Evolutionary conservation across 2,113 vertebrate genomes (phyloP).

Genomic region (Paradoxurus hermaphroditus): DNA sequence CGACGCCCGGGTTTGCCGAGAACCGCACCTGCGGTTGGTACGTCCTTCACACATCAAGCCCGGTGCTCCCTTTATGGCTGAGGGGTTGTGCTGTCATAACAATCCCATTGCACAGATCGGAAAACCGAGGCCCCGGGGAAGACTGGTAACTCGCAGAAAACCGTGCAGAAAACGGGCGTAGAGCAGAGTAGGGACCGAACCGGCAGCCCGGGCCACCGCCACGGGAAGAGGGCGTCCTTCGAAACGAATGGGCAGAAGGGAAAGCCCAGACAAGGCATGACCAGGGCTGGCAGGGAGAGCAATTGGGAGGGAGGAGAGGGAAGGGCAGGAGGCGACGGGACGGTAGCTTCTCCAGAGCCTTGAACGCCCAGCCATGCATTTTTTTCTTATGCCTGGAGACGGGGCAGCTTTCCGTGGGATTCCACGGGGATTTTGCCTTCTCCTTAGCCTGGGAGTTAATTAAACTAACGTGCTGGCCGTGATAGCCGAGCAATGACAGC

Average conservation of each 20-base stretch:
- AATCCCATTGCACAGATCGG: not conserved
- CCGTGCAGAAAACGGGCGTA: not conserved
- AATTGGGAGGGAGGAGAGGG: too few relatives aligned
- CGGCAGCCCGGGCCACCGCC: accelerated
- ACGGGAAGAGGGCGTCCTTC: not conserved
- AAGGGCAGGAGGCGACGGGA: accelerated
- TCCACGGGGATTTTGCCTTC: not conserved
- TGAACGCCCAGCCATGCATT: not conserved
- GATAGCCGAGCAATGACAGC: not conserved
- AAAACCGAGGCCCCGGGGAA: not conserved
- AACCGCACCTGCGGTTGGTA: accelerated
- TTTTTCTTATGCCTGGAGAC: not conserved
- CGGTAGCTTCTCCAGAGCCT: not conserved
- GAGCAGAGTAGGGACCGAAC: accelerated
- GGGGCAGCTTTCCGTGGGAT: not conserved
- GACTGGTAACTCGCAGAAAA: not conserved
- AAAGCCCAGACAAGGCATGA: accelerated
- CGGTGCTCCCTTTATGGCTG: accelerated
- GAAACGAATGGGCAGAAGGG: not conserved
- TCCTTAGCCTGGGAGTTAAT: slow-evolving; percentile 42
- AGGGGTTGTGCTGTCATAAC: not conserved
- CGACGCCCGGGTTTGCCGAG: not conserved
- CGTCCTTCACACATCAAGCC: accelerated
- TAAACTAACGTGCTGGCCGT: not conserved
- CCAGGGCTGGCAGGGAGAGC: not conserved